phyloP scores from a whole-genome alignment of 1,140 invertebrate species.

The Atopsyche davidsoni region DNA sequence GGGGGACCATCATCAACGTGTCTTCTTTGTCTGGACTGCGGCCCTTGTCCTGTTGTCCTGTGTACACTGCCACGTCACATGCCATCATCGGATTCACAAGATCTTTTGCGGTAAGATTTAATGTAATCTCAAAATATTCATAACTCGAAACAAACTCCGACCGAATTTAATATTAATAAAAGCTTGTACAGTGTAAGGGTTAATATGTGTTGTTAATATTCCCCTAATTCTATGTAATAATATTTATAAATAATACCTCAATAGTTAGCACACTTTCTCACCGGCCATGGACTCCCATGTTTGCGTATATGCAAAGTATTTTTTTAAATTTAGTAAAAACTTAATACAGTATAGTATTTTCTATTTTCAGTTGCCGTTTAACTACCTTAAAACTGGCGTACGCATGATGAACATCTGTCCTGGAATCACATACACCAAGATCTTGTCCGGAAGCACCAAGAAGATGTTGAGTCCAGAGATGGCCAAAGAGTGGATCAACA shows the following conservation, averaged over 20 bases:
- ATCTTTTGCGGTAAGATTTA: slow-evolving; percentile 46
- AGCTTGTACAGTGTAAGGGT: no score
- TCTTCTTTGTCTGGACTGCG: slow-evolving; percentile 47
- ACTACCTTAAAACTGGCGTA: slow-evolving; percentile 37
- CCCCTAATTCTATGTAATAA: no score
- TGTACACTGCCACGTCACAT: slow-evolving; percentile 52
- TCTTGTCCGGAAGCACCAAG: slow-evolving; percentile 20
- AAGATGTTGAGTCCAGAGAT: slow-evolving; percentile 24
- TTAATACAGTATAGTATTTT: no score
- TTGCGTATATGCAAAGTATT: background rate
- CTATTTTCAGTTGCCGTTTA: slow-evolving; percentile 34
- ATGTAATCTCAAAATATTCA: no score
- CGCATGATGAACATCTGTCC: slow-evolving; percentile 44
- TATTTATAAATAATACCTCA: no score
- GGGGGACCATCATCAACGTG: slow-evolving; percentile 48
- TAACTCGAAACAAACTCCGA: no score
- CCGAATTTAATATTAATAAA: no score
- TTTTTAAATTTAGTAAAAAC: no score
- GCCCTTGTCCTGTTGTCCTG: slow-evolving; percentile 44
- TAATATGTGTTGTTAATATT: no score
- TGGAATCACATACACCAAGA: slow-evolving; percentile 43
- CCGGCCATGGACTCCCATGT: background rate
- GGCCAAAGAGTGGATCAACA: slow-evolving; percentile 23
- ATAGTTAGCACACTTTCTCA: background rate
- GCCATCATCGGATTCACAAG: slow-evolving; percentile 53